Evolutionary conservation across 2,888 invertebrate species (phyloP), one percentile per base, ranked within the genome.

Genomic region (Seladonia tumulorum): DNA sequence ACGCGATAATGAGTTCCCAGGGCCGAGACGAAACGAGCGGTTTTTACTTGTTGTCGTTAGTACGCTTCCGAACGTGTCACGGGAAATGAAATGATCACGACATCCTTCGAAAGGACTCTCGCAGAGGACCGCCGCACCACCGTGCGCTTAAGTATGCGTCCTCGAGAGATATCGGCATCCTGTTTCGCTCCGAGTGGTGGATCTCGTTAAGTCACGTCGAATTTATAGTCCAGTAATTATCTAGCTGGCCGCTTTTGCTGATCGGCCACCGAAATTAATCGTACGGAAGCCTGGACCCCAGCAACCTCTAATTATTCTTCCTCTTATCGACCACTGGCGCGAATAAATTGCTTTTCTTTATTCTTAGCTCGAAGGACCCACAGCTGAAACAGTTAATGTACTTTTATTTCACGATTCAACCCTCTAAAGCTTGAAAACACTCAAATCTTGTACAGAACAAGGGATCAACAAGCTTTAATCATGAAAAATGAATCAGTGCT

Each of bases 171-270:
- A 88, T 85, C 77, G 72, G 68, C 29, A 35, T 82, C 75, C 81
- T 81, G 82, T 83, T 91, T 86, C 85, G 87, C 79, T 29, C 85
- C 82, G 93, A 94, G 93, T 94, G 93, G 91, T 88, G 86, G 89
- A 83, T 81, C 92, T 88, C 93, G 93, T 93, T 53, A 92, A 90
- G 86, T 79, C 70, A 72, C 90, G 82, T 92, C 86, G 89, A 93
- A 94, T 94, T 94, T 93, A 94, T 93, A 91, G 87, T 80, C 85
- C 79, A 89, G 74, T 82, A 83, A 90, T 92, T 90, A 90, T 92
- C 89, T 80, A 68, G 47, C 76, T 25, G 60, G 25, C 72, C 60
- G 7, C 39, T 45, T 75, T 53, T 82, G 79, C 76, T 82, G 87
- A 89, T 89, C 89, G 57, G 76, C 83, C 85, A 79, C 71, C 79